phyloP scores from a whole-genome alignment of 2,888 invertebrate genomes.

The Hyppa rectilinea region DNA sequence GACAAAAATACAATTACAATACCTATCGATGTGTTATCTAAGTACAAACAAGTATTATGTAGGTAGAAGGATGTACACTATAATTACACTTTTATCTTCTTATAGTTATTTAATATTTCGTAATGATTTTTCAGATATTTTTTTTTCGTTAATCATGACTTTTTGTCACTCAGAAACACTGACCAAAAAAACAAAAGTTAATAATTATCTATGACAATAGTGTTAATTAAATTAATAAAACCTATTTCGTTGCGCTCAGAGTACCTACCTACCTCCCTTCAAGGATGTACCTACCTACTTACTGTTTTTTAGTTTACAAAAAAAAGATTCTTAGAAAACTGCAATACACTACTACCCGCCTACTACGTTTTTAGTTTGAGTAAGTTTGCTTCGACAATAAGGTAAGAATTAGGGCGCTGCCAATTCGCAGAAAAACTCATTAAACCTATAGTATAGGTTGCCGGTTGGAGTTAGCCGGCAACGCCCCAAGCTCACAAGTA shows the following conservation, averaged over 20 bases:
- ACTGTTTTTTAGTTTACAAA: conserved; percentile 7
- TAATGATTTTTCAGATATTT: not conserved
- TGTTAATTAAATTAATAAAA: not conserved
- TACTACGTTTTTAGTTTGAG: conserved; percentile 2
- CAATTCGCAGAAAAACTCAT: conserved; percentile 83
- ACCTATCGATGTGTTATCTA: not conserved
- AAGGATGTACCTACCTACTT: conserved; percentile 3
- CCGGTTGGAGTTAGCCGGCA: conserved; percentile 77
- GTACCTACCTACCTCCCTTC: conserved; percentile 5
- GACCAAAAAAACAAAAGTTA: not conserved
- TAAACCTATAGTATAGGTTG: conserved; percentile 70
- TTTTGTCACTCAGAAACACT: not conserved
- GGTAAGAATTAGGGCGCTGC: conserved; percentile 78
- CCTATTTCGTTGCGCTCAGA: not conserved
- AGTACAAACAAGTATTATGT: conserved; percentile 13
- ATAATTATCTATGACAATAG: not conserved
- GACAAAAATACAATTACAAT: conserved; percentile 30
- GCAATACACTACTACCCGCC: conserved; percentile 10
- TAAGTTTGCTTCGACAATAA: conserved; percentile 52
- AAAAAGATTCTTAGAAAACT: conserved; percentile 6
- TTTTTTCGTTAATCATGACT: not conserved
- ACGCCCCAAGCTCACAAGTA: conserved; percentile 79
- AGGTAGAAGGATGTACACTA: not conserved
- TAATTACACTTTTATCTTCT: conserved; percentile 7
- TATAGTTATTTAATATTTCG: conserved; percentile 6